Evolutionary conservation across 2,113 vertebrate genomes (phyloP).

Genomic region (Chionodraco myersi): DNA sequence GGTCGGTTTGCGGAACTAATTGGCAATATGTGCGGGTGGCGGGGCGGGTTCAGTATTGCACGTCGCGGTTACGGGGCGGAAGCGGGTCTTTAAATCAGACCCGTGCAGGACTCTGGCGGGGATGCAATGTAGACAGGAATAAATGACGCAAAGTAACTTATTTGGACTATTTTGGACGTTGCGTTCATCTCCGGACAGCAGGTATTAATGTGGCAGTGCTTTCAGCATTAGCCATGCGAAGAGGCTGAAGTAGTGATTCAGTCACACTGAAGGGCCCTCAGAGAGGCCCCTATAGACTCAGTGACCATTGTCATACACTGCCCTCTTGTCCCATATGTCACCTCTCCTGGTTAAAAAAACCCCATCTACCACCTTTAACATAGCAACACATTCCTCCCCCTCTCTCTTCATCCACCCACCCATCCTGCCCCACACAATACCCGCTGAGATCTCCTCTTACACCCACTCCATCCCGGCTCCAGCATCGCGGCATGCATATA

Average conservation of each 20-base stretch:
- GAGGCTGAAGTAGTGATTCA: slow-evolving; percentile 13
- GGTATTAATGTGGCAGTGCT: slow-evolving; percentile 1
- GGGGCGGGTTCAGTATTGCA: too few species aligned
- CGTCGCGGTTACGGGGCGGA: too few species aligned
- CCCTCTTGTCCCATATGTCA: slow-evolving; percentile 32
- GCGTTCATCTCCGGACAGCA: slow-evolving; percentile 9
- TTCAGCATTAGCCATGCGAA: not conserved
- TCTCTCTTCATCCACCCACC: slow-evolving; percentile 52
- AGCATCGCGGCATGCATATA: slow-evolving; percentile 45
- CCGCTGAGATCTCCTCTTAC: slow-evolving; percentile 56
- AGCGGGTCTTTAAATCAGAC: too few species aligned
- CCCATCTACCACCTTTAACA: slow-evolving; percentile 37
- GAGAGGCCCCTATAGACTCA: slow-evolving; percentile 18
- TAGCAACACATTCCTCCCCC: slow-evolving; percentile 28
- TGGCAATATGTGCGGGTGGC: too few species aligned
- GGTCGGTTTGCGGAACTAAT: too few species aligned
- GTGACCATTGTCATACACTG: slow-evolving; percentile 47
- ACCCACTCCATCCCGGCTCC: slow-evolving; percentile 52
- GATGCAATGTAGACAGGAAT: too few species aligned
- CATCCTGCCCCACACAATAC: slow-evolving; percentile 24
- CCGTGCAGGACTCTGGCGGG: too few species aligned
- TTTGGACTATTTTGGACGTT: not conserved
- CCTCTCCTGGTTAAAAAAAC: slow-evolving; percentile 57
- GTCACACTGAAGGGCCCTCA: slow-evolving; percentile 11
- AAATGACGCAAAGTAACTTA: too few species aligned